A percentile compares a stretch with the other conserved stretches of the same genome.
Evolutionary conservation across 1,140 invertebrate species (phyloP).

Genomic region (Panagrolaimus sp.): DNA sequence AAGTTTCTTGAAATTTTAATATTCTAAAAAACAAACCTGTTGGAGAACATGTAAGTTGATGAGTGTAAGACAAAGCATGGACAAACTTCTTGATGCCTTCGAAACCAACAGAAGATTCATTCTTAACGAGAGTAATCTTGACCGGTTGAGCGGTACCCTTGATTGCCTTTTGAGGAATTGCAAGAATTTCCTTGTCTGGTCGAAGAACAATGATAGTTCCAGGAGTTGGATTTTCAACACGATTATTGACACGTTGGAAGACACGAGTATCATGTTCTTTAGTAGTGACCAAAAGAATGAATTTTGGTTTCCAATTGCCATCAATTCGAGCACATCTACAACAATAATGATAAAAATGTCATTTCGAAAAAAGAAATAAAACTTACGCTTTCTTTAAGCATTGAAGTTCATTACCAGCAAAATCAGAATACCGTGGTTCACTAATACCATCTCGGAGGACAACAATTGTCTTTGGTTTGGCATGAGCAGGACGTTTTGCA

Average conservation of each 20-base stretch:
- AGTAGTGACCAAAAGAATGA: background rate
- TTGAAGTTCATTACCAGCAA: too few relatives aligned
- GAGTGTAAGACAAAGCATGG: background rate
- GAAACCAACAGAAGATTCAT: background rate
- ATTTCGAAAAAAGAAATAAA: too few relatives aligned
- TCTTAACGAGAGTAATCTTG: background rate
- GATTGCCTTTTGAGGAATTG: background rate
- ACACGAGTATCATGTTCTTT: background rate
- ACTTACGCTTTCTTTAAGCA: too few relatives aligned
- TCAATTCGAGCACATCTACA: background rate
- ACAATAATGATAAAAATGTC: too few relatives aligned
- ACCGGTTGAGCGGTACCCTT: conserved; percentile 7
- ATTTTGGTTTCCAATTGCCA: background rate
- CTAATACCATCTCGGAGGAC: conserved; percentile 37
- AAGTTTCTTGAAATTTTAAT: too few relatives aligned
- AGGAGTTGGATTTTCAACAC: background rate
- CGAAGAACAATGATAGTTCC: background rate
- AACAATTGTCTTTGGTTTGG: conserved; percentile 30
- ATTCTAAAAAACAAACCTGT: background rate
- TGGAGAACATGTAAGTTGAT: conserved; percentile 4
- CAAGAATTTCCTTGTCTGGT: background rate
- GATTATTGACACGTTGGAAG: background rate
- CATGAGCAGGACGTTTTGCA: conserved; percentile 11
- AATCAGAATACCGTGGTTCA: background rate
- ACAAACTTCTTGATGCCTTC: background rate